Conservation (phyloP, 92 coral and sea anemone genomes). For the Palythoa grandis region DNA sequence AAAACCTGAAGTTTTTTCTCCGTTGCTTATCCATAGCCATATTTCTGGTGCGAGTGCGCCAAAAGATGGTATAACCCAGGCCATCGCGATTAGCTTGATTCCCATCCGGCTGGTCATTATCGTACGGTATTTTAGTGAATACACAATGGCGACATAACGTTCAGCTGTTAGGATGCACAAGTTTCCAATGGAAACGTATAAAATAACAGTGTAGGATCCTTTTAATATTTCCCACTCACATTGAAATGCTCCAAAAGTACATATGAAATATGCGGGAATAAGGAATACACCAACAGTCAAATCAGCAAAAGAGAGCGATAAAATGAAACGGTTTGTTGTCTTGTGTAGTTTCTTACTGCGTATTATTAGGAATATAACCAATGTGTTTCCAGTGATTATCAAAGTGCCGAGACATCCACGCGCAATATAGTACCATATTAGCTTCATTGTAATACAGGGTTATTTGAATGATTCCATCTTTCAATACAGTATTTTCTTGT, state of each 20-base stretch:
- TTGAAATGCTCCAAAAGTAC: slow-evolving; percentile 38
- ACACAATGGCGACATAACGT: slow-evolving; percentile 65
- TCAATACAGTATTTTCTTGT: too few species aligned
- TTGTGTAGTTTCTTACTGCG: slow-evolving; percentile 57
- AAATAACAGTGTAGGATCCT: slow-evolving; percentile 62
- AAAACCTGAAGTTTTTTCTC: not conserved
- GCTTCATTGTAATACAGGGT: too few species aligned
- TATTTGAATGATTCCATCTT: too few species aligned
- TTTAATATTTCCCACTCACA: slow-evolving; percentile 55
- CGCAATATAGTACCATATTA: slow-evolving; percentile 65
- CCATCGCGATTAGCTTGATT: slow-evolving; percentile 40
- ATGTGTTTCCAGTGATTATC: slow-evolving; percentile 70
- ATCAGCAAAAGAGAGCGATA: slow-evolving; percentile 79
- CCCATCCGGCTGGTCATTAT: slow-evolving; percentile 54
- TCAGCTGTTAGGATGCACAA: slow-evolving; percentile 70
- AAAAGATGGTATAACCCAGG: slow-evolving; percentile 62
- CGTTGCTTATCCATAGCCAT: not conserved
- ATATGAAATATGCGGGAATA: slow-evolving; percentile 69
- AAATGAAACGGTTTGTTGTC: slow-evolving; percentile 69
- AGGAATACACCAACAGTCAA: slow-evolving; percentile 68
- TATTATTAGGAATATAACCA: slow-evolving; percentile 61
- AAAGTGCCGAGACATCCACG: slow-evolving; percentile 61
- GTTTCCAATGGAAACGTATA: slow-evolving; percentile 66
- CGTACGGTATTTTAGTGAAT: slow-evolving; percentile 61
- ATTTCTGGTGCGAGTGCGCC: not conserved